These are phyloP conservation scores for Eupeodes corollae DNA, from an alignment of 1,140 invertebrate genomes.

Conservation along the genomic window DNA sequence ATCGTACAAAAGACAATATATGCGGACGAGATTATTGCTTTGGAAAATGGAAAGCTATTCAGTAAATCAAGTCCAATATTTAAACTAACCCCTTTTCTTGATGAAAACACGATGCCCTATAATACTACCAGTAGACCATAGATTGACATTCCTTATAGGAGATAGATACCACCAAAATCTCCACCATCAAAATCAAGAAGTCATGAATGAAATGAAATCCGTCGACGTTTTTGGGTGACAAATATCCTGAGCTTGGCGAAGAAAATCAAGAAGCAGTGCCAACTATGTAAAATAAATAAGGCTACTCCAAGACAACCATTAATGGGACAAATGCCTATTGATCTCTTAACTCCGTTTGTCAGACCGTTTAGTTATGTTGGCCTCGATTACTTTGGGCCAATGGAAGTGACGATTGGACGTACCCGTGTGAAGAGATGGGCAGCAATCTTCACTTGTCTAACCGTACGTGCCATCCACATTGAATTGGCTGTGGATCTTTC, in stretches of 20 bases:
- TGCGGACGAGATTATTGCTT: too few species aligned
- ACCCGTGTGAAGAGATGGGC: constrained; percentile 15
- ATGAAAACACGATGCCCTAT: too few species aligned
- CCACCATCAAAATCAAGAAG: neutral
- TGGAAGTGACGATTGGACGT: neutral
- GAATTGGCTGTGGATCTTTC: constrained; percentile 4
- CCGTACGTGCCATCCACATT: constrained; percentile 14
- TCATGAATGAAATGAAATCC: constrained; percentile 7
- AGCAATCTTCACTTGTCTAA: constrained; percentile 19
- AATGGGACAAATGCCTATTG: neutral
- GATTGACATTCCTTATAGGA: too few species aligned
- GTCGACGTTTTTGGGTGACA: constrained; percentile 1
- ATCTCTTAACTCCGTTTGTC: neutral
- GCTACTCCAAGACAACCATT: neutral
- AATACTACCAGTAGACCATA: too few species aligned
- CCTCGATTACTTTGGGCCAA: neutral
- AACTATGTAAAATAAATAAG: too few species aligned
- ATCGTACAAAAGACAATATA: too few species aligned
- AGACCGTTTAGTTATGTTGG: neutral
- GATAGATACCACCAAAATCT: too few species aligned
- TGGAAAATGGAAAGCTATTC: too few species aligned
- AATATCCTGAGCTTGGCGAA: neutral
- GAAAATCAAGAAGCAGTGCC: neutral
- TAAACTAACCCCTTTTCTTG: too few species aligned
- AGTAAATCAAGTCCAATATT: too few species aligned